Conservation (phyloP, 1,140 invertebrate species). For the Periplaneta americana region DNA sequence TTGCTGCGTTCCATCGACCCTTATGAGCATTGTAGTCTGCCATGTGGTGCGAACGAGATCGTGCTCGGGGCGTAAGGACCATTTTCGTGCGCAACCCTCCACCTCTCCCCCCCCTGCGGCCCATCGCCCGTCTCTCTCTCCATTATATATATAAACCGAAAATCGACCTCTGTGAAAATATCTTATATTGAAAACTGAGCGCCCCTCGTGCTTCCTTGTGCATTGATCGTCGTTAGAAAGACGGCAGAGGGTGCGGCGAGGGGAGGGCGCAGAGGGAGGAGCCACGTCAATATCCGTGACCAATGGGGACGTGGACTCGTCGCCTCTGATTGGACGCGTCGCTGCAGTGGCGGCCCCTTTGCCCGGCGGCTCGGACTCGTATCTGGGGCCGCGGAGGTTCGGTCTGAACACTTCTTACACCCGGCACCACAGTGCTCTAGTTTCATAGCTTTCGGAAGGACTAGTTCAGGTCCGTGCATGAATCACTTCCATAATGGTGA, state of each 20-base stretch:
- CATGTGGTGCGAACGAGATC: neutral
- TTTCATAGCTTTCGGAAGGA: too few relatives aligned
- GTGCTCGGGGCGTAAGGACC: constrained; percentile 4
- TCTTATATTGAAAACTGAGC: constrained; percentile 2
- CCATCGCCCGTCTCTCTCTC: neutral
- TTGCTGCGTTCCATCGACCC: neutral
- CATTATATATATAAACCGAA: neutral
- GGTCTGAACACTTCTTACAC: too few relatives aligned
- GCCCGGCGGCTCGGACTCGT: too few relatives aligned
- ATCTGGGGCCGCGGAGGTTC: too few relatives aligned
- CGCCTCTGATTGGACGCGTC: neutral
- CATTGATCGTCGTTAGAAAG: neutral
- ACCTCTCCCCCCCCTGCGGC: neutral
- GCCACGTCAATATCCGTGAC: neutral
- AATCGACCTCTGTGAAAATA: neutral
- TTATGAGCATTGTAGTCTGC: neutral
- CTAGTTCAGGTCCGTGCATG: too few relatives aligned
- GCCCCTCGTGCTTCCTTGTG: neutral
- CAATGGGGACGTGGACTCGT: neutral
- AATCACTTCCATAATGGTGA: too few relatives aligned
- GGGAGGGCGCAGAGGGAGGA: neutral
- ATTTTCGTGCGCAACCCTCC: neutral
- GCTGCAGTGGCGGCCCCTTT: too few relatives aligned
- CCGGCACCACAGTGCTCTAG: too few relatives aligned
- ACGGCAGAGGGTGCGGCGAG: neutral